A percentile compares a stretch with the other conserved stretches of the same genome.
Evolutionary conservation across 2,888 invertebrate species (phyloP).

Genomic region (Buathra laborator): DNA sequence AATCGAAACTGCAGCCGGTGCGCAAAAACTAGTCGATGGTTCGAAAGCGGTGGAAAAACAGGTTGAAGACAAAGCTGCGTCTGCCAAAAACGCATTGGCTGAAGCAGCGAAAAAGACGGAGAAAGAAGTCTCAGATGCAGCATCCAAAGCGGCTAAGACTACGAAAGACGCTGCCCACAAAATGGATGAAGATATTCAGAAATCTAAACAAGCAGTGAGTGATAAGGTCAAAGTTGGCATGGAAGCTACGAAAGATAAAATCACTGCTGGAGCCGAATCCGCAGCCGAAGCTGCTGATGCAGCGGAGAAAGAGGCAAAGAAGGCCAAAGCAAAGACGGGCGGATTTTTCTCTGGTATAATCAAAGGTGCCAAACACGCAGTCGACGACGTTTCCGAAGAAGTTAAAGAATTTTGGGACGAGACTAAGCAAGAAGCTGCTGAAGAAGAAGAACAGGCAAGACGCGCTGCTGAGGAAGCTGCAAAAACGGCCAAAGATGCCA

Average conservation of each 20-base stretch:
- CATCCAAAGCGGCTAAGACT: conserved; percentile 83
- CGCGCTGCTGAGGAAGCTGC: conserved; percentile 67
- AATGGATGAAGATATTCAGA: conserved; percentile 65
- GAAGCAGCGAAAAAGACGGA: conserved; percentile 86
- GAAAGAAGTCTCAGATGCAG: conserved; percentile 83
- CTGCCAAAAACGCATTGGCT: conserved; percentile 51
- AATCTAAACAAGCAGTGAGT: conserved; percentile 68
- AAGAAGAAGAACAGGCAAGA: conserved; percentile 71
- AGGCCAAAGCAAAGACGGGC: conserved; percentile 72
- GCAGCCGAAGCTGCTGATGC: conserved; percentile 56
- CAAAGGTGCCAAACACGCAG: conserved; percentile 73
- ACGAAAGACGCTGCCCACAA: conserved; percentile 82
- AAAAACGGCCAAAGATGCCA: conserved; percentile 55
- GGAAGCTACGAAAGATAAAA: conserved; percentile 62
- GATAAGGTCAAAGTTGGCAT: conserved; percentile 72
- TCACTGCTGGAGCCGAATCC: conserved; percentile 50
- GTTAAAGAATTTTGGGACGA: conserved; percentile 78
- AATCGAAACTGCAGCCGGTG: conserved; percentile 54
- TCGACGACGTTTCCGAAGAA: conserved; percentile 74
- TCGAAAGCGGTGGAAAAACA: conserved; percentile 86
- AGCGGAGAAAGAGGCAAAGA: conserved; percentile 66
- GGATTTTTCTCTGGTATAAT: conserved; percentile 75
- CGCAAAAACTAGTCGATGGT: conserved; percentile 86
- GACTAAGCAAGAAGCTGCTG: conserved; percentile 74
- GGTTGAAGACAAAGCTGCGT: conserved; percentile 79